Evolutionary conservation across 2,113 vertebrate species (phyloP).

Genomic region (Larimichthys polyactis): DNA sequence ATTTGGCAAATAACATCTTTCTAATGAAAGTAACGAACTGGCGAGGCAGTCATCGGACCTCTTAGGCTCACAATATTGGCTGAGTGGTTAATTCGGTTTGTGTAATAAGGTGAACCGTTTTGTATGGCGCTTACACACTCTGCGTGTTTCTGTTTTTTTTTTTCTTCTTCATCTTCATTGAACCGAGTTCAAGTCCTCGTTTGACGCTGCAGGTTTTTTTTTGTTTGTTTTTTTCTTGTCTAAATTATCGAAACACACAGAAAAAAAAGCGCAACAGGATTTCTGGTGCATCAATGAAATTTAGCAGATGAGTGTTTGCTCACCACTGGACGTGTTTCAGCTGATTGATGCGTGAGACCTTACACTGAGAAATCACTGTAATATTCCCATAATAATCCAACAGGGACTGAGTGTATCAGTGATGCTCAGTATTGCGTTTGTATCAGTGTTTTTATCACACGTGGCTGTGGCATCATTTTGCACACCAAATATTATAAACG

Average conservation of each 20-base stretch:
- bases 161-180: not conserved
- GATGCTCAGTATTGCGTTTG: not conserved
- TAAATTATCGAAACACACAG: constrained; percentile 25
- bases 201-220: constrained; percentile 47
- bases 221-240: not conserved
- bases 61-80: constrained; percentile 87
- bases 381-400: constrained; percentile 28
- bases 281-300: constrained; percentile 36
- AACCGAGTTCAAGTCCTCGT: constrained; percentile 70
- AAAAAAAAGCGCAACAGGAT: constrained; percentile 38
- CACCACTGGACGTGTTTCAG: constrained; percentile 5
- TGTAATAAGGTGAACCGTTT: constrained; percentile 79
- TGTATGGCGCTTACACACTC: constrained; percentile 56
- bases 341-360: constrained; percentile 39
- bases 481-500: constrained; percentile 15
- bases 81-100: constrained; percentile 88
- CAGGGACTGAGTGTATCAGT: too few relatives aligned
- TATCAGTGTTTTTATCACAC: not conserved
- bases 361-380: not conserved
- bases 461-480: not conserved
- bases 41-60: constrained; percentile 88
- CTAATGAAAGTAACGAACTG: constrained; percentile 97
- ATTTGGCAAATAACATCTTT: constrained; percentile 92
- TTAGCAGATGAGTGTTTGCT: constrained; percentile 31
- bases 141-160: constrained; percentile 23